phyloP scores from a whole-genome alignment of 2,797 vertebrate species.

The Danio kyathit region DNA sequence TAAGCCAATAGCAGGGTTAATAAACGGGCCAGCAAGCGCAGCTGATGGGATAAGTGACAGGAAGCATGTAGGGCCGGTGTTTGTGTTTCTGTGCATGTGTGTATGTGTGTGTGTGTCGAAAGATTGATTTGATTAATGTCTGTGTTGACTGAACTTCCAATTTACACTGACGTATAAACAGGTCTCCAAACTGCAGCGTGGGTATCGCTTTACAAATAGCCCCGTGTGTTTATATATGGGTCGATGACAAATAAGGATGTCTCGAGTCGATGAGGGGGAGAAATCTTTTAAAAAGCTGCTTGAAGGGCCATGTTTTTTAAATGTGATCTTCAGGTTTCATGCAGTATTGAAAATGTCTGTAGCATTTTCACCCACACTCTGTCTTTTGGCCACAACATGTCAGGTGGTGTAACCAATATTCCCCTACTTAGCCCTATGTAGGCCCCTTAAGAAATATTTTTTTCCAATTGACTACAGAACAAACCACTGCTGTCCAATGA shows the following conservation, averaged over 20 bases:
- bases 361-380: not conserved
- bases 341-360: not conserved
- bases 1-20: not conserved
- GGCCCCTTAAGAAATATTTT: too few species aligned
- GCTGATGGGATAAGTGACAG: constrained; percentile 39
- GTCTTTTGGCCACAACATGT: not conserved
- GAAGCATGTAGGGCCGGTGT: constrained; percentile 35
- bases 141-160: constrained; percentile 17
- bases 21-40: constrained; percentile 12
- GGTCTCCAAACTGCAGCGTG: not conserved
- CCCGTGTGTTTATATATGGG: constrained; percentile 7
- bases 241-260: constrained; percentile 21
- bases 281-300: not conserved
- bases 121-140: constrained; percentile 45
- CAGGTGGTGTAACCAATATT: not conserved
- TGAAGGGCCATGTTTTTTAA: not conserved
- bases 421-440: too few species aligned
- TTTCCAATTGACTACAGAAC: too few species aligned
- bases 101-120: not conserved
- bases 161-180: constrained; percentile 37
- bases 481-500: too few species aligned
- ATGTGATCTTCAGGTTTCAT: not conserved
- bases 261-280: constrained; percentile 17
- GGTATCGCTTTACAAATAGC: constrained; percentile 20
- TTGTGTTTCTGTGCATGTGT: not conserved